Conservation (phyloP, 2,888 invertebrate species). For the Amphiduros pacificus region DNA sequence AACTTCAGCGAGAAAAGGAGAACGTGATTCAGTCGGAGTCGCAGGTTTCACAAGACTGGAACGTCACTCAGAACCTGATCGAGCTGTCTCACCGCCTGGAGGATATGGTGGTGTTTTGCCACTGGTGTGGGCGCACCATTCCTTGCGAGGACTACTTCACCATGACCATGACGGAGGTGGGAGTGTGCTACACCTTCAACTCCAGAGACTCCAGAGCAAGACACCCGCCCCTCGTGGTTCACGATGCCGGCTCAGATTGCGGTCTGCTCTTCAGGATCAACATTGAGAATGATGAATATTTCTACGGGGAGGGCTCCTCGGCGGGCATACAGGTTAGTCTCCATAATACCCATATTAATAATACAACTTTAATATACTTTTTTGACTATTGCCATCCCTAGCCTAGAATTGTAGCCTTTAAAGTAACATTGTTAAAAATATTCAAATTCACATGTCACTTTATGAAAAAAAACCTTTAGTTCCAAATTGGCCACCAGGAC, state of each 20-base stretch:
- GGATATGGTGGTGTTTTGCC: neutral
- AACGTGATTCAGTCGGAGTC: neutral
- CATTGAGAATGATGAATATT: conserved; percentile 15
- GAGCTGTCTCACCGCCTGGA: neutral
- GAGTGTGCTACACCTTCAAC: conserved; percentile 17
- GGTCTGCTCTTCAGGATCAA: conserved; percentile 5
- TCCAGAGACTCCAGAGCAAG: neutral
- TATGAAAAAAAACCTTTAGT: too few species aligned
- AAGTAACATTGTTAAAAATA: too few species aligned
- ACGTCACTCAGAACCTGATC: neutral
- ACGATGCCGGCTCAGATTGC: conserved; percentile 11
- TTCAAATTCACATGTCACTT: too few species aligned
- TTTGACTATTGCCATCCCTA: too few species aligned
- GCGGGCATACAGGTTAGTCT: conserved; percentile 13
- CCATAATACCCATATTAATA: too few species aligned
- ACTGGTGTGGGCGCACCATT: neutral
- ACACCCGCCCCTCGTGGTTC: neutral
- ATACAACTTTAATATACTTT: too few species aligned
- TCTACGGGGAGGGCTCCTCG: conserved; percentile 13
- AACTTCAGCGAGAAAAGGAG: neutral
- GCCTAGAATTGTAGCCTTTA: too few species aligned
- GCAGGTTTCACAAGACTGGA: neutral
- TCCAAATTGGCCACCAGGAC: too few species aligned
- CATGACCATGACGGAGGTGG: conserved; percentile 11
- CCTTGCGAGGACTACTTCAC: conserved; percentile 6